Evolutionary conservation across 1,140 invertebrate genomes (phyloP), one percentile per base, ranked within the genome.

Genomic region (Stegodyphus mimosarum): DNA sequence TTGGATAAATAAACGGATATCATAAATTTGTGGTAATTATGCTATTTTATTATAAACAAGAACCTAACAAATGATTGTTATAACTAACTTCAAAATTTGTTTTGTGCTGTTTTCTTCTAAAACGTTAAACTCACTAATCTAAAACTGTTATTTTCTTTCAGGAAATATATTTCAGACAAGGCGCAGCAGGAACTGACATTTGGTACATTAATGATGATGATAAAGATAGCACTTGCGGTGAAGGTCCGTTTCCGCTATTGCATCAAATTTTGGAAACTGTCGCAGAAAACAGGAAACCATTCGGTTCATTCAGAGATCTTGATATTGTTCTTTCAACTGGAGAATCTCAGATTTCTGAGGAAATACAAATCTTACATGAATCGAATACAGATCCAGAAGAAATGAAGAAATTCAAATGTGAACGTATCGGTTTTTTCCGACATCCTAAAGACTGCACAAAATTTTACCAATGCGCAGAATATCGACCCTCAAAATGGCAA

Each of bases 401-500:
- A 51, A 70, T 87, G 33, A 51, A 70, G 10, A 94, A 92, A 89
- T 95, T 95, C 88, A 91, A 92, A 51, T 96, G 95, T 88, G 93
- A 94, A 0, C 91, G 94, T 70, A 94, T 95, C 90, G 95, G 95
- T 6, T 96, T 94, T 88, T 95, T 95, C 89, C 93, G 95, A 2
- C 94, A 96, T 91, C 95, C 95, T 6, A 92, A 93, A 72, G 94
- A 95, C 87, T 96, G 95, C 89, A 94, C 94, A 67, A 77, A 94
- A 80, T 96, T 96, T 90, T 96, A 96, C 89, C 93, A 95, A 17
- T 96, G 95, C 88, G 94, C 96, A 0, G 75, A 86, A 51, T 66
- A 86, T 33, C 63, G 71, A 55, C 17, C 72, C n/a, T 9, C 81
- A 48, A 95, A 95, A 89, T 95, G 95, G 88, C 93, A 95, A 89